phyloP scores from a whole-genome alignment of 37 sponge, comb jelly and placozoan species.

The Beroe ovata region DNA sequence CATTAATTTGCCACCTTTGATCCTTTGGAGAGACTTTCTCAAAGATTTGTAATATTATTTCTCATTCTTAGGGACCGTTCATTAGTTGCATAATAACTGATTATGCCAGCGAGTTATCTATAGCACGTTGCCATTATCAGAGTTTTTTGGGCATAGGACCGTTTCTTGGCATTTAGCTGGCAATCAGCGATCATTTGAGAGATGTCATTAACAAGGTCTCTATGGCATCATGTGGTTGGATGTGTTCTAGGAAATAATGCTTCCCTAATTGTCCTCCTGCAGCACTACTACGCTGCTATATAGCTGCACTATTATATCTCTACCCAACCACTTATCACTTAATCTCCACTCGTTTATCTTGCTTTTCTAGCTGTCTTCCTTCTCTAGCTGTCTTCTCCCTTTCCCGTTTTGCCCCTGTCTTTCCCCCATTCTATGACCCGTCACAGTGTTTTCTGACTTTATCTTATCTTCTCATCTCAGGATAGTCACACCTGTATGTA shows the following conservation, averaged over 20 bases:
- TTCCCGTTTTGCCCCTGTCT: not conserved
- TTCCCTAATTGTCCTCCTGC: too few species aligned
- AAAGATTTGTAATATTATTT: not conserved
- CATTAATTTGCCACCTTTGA: not conserved
- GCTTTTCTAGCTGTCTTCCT: not conserved
- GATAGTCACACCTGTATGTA: not conserved
- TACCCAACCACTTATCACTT: not conserved
- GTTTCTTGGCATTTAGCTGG: too few species aligned
- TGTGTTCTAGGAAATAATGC: not conserved
- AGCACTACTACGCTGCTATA: too few species aligned
- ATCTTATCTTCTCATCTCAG: not conserved
- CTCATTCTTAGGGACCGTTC: not conserved
- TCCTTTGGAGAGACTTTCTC: not conserved
- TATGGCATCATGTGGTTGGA: too few species aligned
- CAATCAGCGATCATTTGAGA: not conserved
- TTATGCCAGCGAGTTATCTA: too few species aligned
- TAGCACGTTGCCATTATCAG: too few species aligned
- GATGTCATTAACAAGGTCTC: too few species aligned
- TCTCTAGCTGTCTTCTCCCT: not conserved
- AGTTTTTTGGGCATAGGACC: too few species aligned
- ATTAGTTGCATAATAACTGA: too few species aligned
- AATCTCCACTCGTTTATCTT: too few species aligned
- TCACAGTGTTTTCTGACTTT: not conserved
- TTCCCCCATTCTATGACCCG: not conserved
- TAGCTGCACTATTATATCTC: too few species aligned